Evolutionary conservation across 2,888 invertebrate genomes (phyloP).

Genomic region (Bimastos eiseni): DNA sequence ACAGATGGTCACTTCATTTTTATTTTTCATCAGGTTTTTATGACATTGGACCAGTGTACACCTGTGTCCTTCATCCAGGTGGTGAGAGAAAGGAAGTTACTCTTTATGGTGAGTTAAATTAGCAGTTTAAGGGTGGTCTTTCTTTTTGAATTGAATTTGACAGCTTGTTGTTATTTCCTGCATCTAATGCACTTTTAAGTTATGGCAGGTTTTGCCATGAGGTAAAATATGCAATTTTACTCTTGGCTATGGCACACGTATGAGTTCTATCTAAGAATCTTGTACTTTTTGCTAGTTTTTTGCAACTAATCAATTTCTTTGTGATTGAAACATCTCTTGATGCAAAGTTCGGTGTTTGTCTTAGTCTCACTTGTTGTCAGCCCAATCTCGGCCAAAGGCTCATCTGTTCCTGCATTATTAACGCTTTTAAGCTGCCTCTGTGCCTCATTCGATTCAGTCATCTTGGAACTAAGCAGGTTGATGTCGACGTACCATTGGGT

Average conservation of each 20-base stretch:
- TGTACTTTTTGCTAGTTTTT: too few species aligned
- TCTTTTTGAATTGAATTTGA: background rate
- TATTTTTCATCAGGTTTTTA: background rate
- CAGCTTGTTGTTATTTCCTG: too few species aligned
- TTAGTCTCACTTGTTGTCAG: too few species aligned
- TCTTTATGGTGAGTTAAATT: background rate
- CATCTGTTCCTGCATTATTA: background rate
- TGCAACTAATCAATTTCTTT: background rate
- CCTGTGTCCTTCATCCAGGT: background rate
- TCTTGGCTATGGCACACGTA: too few species aligned
- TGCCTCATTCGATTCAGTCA: background rate
- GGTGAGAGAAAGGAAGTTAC: background rate
- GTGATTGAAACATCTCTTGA: background rate
- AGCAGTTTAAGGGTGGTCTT: background rate
- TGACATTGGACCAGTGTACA: background rate
- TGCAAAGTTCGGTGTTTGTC: too few species aligned
- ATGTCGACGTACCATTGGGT: background rate
- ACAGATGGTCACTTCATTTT: background rate
- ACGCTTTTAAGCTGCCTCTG: background rate
- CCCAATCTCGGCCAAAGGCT: background rate
- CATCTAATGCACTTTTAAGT: too few species aligned
- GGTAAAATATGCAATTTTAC: background rate
- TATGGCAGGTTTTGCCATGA: background rate
- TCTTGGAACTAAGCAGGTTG: background rate
- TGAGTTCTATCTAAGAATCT: too few species aligned